phyloP scores from a whole-genome alignment of 2,797 vertebrate genomes.

The Scyliorhinus canicula region DNA sequence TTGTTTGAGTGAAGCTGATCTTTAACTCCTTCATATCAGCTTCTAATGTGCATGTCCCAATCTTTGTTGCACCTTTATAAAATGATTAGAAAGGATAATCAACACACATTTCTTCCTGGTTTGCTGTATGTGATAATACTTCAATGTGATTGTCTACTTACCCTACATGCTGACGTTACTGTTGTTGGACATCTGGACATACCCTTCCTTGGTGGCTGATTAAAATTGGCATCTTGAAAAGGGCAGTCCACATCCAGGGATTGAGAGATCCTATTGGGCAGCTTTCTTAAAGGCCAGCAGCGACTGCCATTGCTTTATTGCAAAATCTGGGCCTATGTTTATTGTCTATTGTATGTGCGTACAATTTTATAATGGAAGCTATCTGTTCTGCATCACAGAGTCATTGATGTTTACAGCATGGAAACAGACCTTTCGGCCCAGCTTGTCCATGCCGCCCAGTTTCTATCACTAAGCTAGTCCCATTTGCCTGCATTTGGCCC shows the following conservation, averaged over 20 bases:
- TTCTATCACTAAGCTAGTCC: too few species aligned
- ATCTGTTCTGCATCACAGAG: too few species aligned
- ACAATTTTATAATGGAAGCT: not conserved
- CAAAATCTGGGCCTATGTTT: not conserved
- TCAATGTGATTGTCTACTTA: not conserved
- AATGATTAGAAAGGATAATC: not conserved
- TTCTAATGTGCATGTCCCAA: not conserved
- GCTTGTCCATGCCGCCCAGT: too few species aligned
- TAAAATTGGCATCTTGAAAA: not conserved
- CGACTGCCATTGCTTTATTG: too few species aligned
- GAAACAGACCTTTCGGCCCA: too few species aligned
- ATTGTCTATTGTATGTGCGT: not conserved
- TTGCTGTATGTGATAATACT: not conserved
- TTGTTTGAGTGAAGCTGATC: not conserved
- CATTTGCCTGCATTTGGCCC: too few species aligned
- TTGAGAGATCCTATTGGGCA: not conserved
- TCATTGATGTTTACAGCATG: too few species aligned
- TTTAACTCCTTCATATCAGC: not conserved
- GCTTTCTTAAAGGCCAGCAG: not conserved
- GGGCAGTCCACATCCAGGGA: not conserved
- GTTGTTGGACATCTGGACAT: not conserved
- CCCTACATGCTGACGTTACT: not conserved
- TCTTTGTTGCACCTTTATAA: not conserved
- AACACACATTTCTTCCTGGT: not conserved
- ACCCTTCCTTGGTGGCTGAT: not conserved